phyloP scores from a whole-genome alignment of 1,140 invertebrate species.

The Asobara japonica region DNA sequence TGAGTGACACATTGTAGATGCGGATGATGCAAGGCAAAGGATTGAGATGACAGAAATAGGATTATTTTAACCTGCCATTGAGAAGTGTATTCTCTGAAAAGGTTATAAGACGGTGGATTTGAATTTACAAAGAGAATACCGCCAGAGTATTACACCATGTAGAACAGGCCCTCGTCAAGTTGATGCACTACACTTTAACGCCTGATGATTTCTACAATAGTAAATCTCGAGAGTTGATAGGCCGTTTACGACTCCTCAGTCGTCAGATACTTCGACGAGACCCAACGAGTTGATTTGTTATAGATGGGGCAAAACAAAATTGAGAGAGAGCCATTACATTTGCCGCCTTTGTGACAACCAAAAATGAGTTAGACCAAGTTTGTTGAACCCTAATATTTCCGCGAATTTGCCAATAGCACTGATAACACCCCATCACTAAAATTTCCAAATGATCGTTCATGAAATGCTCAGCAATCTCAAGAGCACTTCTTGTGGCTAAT shows the following conservation, averaged over 20 bases:
- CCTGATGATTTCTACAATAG: slow-evolving; percentile 11
- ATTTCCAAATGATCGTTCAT: slow-evolving; percentile 19
- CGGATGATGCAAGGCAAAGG: background rate
- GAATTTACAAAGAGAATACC: slow-evolving; percentile 1
- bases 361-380: background rate
- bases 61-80: background rate
- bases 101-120: background rate
- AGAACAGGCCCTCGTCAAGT: background rate
- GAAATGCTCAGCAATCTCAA: background rate
- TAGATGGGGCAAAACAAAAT: background rate
- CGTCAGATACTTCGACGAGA: background rate
- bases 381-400: background rate
- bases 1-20: background rate
- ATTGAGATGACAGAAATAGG: background rate
- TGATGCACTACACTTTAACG: background rate
- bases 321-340: background rate
- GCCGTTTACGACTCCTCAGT: background rate
- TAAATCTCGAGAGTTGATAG: slow-evolving; percentile 9
- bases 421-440: slow-evolving; percentile 17
- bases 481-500: slow-evolving; percentile 13
- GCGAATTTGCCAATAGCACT: slow-evolving; percentile 1
- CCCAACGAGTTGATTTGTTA: background rate
- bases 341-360: background rate
- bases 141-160: background rate
- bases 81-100: background rate